Evolutionary conservation across 2,113 vertebrate genomes (phyloP).

Genomic region (Casuarius casuarius): DNA sequence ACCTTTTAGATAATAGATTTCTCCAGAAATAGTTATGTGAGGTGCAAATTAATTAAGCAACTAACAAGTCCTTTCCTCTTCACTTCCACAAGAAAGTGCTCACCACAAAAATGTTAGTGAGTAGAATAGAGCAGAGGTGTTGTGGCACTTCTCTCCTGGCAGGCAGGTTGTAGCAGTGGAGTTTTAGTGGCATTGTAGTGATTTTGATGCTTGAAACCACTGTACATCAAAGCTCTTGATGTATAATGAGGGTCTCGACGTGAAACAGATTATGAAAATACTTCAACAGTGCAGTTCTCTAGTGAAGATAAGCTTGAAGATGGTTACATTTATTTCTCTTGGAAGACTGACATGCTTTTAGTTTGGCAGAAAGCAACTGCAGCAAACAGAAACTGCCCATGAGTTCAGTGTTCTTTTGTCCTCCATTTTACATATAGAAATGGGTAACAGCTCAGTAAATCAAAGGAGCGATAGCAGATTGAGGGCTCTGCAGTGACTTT

Average conservation of each 20-base stretch:
- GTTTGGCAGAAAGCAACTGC: background rate
- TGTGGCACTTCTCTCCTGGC: background rate
- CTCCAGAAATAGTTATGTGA: no score
- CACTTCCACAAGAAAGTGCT: background rate
- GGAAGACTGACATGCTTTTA: background rate
- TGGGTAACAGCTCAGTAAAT: background rate
- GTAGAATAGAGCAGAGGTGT: background rate
- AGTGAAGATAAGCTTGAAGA: background rate
- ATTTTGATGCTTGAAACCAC: background rate
- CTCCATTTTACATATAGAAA: fast-evolving
- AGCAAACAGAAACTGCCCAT: background rate
- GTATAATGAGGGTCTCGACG: background rate
- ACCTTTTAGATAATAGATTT: background rate
- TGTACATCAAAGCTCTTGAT: background rate
- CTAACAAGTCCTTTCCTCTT: background rate
- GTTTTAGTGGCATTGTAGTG: background rate
- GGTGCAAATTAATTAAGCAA: conserved; percentile 2
- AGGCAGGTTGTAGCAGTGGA: background rate
- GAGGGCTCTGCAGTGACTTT: background rate
- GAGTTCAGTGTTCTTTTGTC: background rate
- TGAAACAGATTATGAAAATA: background rate
- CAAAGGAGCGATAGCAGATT: background rate
- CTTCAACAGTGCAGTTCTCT: background rate
- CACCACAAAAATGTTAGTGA: background rate
- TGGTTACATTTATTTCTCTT: background rate